Conservation (phyloP, 1,140 invertebrate genomes). For the Drosophila malerkotliana region DNA sequence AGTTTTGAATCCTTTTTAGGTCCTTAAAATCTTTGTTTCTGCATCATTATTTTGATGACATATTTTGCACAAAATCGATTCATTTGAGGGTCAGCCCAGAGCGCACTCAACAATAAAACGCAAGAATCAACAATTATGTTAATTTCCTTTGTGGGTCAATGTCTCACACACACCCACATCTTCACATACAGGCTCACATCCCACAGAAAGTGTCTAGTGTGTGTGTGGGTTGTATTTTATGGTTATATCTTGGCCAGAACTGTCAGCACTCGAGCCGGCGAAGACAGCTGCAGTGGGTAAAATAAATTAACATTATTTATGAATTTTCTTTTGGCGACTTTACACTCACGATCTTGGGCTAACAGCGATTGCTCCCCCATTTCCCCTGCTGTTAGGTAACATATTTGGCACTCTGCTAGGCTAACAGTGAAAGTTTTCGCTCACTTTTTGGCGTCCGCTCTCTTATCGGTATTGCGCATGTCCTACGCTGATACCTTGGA, state of each 20-base stretch:
- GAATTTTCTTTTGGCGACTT: constrained; percentile 28
- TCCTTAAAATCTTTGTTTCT: constrained; percentile 55
- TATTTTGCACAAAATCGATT: constrained; percentile 48
- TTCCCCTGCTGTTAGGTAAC: constrained; percentile 61
- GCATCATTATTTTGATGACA: constrained; percentile 15
- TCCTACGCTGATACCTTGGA: constrained; percentile 47
- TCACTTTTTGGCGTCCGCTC: constrained; percentile 7
- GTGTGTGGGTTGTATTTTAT: constrained; percentile 43
- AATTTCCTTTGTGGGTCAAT: constrained; percentile 75
- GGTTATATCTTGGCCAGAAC: constrained; percentile 46
- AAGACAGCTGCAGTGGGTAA: constrained; percentile 53
- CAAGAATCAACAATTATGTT: constrained; percentile 76
- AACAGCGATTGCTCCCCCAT: constrained; percentile 22
- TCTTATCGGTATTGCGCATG: constrained; percentile 56
- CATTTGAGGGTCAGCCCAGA: constrained; percentile 33
- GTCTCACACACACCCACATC: constrained; percentile 39
- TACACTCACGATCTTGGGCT: constrained; percentile 13
- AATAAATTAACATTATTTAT: constrained; percentile 71
- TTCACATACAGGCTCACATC: neutral
- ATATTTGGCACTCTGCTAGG: constrained; percentile 16
- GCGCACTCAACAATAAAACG: constrained; percentile 66
- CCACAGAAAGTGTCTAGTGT: constrained; percentile 3
- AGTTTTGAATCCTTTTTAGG: no score
- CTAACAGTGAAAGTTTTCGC: constrained; percentile 16
- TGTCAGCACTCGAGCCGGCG: constrained; percentile 41